Evolutionary conservation across 2,888 invertebrate genomes (phyloP), one percentile per base, ranked within the genome.

Genomic region (Cynaeus angustus): DNA sequence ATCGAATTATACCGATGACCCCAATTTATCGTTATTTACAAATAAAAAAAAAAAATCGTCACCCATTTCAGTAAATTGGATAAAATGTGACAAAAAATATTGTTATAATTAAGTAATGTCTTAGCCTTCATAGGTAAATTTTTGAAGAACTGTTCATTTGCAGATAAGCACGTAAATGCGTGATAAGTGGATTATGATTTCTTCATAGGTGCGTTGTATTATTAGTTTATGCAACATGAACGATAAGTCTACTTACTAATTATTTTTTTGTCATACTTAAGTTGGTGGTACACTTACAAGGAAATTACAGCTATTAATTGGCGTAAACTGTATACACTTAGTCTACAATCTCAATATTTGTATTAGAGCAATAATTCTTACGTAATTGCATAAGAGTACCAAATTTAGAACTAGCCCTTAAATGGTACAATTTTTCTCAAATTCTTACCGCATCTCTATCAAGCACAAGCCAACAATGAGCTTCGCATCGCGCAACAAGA

Each of bases 401-500:
- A n/a, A n/a, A n/a, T n/a, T n/a, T n/a, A n/a, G n/a, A n/a, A n/a
- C n/a, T n/a, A n/a, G n/a, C n/a, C n/a, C n/a, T n/a, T n/a, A n/a
- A n/a, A n/a, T 21, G 21, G 21, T 21, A 21, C 33, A 33, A 33
- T 2, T 33, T 33, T 33, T 9, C n/a, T n/a, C n/a, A 6, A 41
- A n/a, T 3, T 41, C 78, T 76, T 73, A 81, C 81, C 71, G 75
- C 71, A 50, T 73, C 76, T 70, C 75, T 78, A 66, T 76, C 74
- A 53, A 74, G 71, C 16, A 72, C 64, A 61, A 86, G 86, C 74
- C 86, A 86, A 79, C 91, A 91, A 73, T 86, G 85, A 13, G 89
- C 86, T 74, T 90, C 89, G 80, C 90, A 91, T 72, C 89, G 86
- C n/a, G 89, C 88, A 64, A 88, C 88, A 58, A 88, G 86, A 68